phyloP scores from a whole-genome alignment of 2,888 invertebrate species.

The Ceriagrion tenellum region DNA sequence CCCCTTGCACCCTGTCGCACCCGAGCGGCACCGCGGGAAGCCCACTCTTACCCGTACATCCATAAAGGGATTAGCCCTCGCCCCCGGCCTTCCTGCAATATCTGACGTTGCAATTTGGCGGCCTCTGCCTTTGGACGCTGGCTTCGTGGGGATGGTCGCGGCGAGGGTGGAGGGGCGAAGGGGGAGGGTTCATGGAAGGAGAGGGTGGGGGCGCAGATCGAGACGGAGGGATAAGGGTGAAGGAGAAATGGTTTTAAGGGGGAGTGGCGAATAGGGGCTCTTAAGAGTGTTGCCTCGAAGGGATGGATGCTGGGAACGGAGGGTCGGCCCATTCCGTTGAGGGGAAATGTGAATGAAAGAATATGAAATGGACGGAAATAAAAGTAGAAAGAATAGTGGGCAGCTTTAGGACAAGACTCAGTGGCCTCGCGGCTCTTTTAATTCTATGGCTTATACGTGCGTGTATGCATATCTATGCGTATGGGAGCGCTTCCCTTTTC shows the following conservation, averaged over 20 bases:
- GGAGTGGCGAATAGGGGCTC: too few relatives aligned
- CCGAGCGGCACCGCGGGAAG: not conserved
- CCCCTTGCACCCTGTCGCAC: not conserved
- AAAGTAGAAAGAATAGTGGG: not conserved
- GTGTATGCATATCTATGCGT: not conserved
- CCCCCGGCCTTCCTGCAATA: not conserved
- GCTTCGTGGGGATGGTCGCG: not conserved
- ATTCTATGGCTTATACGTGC: too few relatives aligned
- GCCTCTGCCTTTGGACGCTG: not conserved
- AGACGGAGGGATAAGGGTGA: not conserved
- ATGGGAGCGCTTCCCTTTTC: not conserved
- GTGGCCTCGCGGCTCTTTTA: not conserved
- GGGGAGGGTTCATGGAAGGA: not conserved
- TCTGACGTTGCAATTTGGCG: slow-evolving; percentile 61
- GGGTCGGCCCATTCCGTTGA: not conserved
- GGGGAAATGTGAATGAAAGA: not conserved
- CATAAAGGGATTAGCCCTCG: slow-evolving; percentile 19
- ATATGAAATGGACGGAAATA: not conserved
- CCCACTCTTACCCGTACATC: slow-evolving; percentile 40
- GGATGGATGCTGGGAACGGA: too few relatives aligned
- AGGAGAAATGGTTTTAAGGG: not conserved
- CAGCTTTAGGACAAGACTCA: not conserved
- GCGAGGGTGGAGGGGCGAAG: not conserved
- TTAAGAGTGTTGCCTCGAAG: too few relatives aligned
- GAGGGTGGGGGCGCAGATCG: not conserved